A percentile compares a stretch with the other conserved stretches of the same genome.
phyloP scores from a whole-genome alignment of 2,888 invertebrate genomes.

The Agonopterix heracliana region DNA sequence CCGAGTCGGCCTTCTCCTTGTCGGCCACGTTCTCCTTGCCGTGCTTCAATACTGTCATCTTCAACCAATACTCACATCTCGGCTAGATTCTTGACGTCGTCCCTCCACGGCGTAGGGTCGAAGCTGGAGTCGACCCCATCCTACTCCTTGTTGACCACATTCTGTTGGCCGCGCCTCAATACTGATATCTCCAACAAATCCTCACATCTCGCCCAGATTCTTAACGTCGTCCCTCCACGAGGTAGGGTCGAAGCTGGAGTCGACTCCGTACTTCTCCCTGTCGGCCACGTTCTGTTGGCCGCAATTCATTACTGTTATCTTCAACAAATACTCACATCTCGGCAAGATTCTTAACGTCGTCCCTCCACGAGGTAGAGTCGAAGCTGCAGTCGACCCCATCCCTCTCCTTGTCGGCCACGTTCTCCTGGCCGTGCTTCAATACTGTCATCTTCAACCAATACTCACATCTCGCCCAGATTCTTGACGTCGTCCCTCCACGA shows the following conservation, averaged over 20 bases:
- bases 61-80: conserved; percentile 63
- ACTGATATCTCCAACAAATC: conserved; percentile 8
- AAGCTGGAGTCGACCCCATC: conserved; percentile 47
- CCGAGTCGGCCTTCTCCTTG: conserved; percentile 38
- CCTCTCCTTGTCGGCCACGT: conserved; percentile 40
- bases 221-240: conserved; percentile 60
- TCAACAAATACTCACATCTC: conserved; percentile 72
- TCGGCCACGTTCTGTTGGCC: conserved; percentile 56
- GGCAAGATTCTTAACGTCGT: conserved; percentile 56
- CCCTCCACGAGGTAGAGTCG: conserved; percentile 52
- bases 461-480: conserved; percentile 60
- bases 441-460: conserved; percentile 61
- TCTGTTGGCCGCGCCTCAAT: conserved; percentile 22
- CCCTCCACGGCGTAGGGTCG: conserved; percentile 54
- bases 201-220: conserved; percentile 60
- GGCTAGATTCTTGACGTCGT: conserved; percentile 58
- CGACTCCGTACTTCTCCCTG: conserved; percentile 37
- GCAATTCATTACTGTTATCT: conserved; percentile 59
- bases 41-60: conserved; percentile 59
- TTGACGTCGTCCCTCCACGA: conserved; percentile 64
- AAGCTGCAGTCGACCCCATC: conserved; percentile 44
- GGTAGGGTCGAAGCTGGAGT: conserved; percentile 50
- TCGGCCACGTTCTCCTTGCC: conserved; percentile 56
- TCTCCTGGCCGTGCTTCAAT: conserved; percentile 59
- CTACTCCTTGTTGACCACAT: conserved; percentile 39